Base-by-base conservation (phyloP, 1,140 invertebrate species). In the Rhopalosiphum maidis region DNA sequence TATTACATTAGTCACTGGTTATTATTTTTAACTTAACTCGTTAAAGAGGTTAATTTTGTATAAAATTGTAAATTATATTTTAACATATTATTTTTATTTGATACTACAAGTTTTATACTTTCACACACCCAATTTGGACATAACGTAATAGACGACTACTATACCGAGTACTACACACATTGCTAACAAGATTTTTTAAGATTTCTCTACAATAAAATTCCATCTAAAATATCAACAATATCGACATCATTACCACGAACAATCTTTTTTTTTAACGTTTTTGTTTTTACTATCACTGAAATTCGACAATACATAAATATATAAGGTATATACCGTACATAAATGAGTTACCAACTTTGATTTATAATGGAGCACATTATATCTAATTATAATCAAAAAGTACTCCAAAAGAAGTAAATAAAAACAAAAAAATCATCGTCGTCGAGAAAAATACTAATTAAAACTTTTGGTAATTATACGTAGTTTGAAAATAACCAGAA, bases 391-490 rank as follows among this genome's bases (percentile, higher is more conserved):
- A 41, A 4, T 43, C n/a, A 77, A 41, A 22, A 43, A 85, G 23
- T 85, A 46, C 43, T 86, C 41, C 11, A 18, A 77, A 77, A 6
- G 15, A 41, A 37, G 35, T 15, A 35, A 77, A 77, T 30, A 77
- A 35, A 25, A 60, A 60, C 25, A 60, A 60, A 68, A 68, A 37
- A 37, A 37, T n/a, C n/a, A 68, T 15, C 30, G 21, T 4, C 60
- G 0, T 46, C 2, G 23, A 41, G 54, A 30, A 90, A 90, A 68
- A 90, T 37, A 43, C 37, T 90, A 90, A 90, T 90, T 90, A 68
- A 90, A 90, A 90, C 89, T 90, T 90, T 90, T 37, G 2, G 37
- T 68, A 68, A 90, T 68, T 90, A 90, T n/a, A 22, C 89, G 6
- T 25, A 90, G 25, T 68, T 90, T 37, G 23, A 41, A 90, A 90